Conservation (phyloP, 1,140 invertebrate genomes). For the Heliconius eleuchia region DNA sequence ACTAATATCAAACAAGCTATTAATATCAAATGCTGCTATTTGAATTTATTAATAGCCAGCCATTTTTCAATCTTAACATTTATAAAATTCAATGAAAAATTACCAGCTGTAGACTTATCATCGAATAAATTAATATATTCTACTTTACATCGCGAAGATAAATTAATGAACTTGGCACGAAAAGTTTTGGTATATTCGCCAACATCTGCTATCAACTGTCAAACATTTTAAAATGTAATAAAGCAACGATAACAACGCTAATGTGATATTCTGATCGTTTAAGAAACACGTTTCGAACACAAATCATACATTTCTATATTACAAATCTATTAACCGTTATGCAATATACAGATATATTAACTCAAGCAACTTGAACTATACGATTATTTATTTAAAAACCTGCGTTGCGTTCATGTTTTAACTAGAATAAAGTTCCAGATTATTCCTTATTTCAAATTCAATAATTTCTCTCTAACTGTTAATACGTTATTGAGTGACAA, state of each 20-base stretch:
- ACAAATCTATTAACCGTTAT: not conserved
- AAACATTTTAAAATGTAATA: conserved; percentile 25
- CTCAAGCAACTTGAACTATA: no score
- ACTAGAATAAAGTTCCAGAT: no score
- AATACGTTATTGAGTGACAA: no score
- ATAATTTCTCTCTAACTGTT: no score
- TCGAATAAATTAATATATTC: conserved; percentile 37
- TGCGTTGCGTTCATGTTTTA: no score
- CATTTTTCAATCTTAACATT: conserved; percentile 36
- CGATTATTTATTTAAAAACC: no score
- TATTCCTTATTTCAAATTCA: no score
- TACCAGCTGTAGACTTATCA: conserved; percentile 29
- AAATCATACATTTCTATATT: not conserved
- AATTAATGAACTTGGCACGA: conserved; percentile 34
- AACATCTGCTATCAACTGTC: conserved; percentile 33
- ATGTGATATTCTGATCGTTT: not conserved
- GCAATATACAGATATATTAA: not conserved
- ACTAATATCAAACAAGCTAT: not conserved
- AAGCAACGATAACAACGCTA: conserved; percentile 21
- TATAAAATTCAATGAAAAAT: conserved; percentile 34
- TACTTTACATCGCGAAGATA: conserved; percentile 29
- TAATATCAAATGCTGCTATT: conserved; percentile 5
- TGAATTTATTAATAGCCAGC: conserved; percentile 18
- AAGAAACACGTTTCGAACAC: not conserved
- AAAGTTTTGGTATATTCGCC: conserved; percentile 22